These are phyloP conservation scores for Apamea anceps DNA, from an alignment of 2,888 invertebrate genomes.

Conservation along the genomic window DNA sequence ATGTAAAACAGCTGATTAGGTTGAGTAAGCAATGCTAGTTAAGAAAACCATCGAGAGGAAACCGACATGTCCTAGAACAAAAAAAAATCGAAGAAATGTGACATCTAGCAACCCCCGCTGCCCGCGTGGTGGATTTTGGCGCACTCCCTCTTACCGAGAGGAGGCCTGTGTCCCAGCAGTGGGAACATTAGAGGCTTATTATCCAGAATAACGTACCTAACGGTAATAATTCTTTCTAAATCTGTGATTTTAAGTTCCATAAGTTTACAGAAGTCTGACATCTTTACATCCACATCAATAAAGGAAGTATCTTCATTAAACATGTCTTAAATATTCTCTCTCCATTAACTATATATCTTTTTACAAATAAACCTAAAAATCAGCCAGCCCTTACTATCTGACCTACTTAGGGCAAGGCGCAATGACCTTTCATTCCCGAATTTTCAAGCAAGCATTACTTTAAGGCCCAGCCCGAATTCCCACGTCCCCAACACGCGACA, in stretches of 20 bases:
- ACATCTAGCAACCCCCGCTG: too few species aligned
- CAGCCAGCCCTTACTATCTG: conserved; percentile 77
- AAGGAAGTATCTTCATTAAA: conserved; percentile 7
- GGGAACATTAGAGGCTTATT: too few species aligned
- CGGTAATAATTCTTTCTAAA: background rate
- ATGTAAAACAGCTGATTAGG: background rate
- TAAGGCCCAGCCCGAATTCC: conserved; percentile 80
- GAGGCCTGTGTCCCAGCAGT: too few species aligned
- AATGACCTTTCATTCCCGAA: conserved; percentile 78
- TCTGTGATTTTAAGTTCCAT: background rate
- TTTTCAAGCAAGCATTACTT: conserved; percentile 83
- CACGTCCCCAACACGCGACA: conserved; percentile 65
- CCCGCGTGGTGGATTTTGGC: background rate
- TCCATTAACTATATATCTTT: conserved; percentile 19
- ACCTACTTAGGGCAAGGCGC: conserved; percentile 82
- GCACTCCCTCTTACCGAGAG: background rate
- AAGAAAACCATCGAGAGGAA: background rate
- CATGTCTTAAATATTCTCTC: background rate
- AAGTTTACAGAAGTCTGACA: background rate
- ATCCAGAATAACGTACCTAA: too few species aligned
- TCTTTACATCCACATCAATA: background rate
- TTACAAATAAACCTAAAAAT: conserved; percentile 45
- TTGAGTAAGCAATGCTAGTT: background rate
- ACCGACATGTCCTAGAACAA: too few species aligned
- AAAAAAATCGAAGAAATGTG: background rate